phyloP scores from a whole-genome alignment of 2,113 vertebrate genomes.

The Hystrix cristata region DNA sequence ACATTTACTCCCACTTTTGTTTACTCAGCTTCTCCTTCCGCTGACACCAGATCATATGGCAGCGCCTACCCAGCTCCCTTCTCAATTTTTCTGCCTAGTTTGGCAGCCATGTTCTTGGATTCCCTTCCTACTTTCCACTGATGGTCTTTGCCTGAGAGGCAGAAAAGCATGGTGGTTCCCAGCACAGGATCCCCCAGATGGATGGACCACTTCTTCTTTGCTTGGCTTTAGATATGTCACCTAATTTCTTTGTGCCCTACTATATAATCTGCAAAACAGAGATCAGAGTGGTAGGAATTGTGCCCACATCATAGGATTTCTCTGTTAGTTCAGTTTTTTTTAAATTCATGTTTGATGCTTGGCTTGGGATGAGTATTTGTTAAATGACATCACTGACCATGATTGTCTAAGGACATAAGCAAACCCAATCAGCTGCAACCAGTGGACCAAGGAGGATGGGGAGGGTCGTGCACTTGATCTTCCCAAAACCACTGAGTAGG shows the following conservation, averaged over 20 bases:
- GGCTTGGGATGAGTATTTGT: background rate
- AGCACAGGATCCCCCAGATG: background rate
- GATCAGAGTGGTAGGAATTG: background rate
- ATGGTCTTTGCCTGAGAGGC: background rate
- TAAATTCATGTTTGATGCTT: background rate
- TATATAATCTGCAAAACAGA: background rate
- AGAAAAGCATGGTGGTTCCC: accelerated
- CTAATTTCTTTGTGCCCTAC: background rate
- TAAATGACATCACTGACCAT: background rate
- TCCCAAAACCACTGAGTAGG: background rate
- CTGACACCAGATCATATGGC: background rate
- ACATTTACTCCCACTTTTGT: background rate
- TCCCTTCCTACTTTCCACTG: background rate
- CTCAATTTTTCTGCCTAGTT: background rate
- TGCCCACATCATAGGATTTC: background rate
- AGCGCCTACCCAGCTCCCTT: background rate
- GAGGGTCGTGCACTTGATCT: background rate
- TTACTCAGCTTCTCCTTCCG: background rate
- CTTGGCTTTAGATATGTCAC: background rate
- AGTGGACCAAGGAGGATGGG: accelerated
- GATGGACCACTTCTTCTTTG: background rate
- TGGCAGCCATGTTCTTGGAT: background rate
- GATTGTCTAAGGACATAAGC: too few species aligned
- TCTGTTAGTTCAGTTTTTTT: background rate
- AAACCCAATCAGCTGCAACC: background rate